Evolutionary conservation across 2,888 invertebrate species (phyloP).

Genomic region (Torymus texanus): DNA sequence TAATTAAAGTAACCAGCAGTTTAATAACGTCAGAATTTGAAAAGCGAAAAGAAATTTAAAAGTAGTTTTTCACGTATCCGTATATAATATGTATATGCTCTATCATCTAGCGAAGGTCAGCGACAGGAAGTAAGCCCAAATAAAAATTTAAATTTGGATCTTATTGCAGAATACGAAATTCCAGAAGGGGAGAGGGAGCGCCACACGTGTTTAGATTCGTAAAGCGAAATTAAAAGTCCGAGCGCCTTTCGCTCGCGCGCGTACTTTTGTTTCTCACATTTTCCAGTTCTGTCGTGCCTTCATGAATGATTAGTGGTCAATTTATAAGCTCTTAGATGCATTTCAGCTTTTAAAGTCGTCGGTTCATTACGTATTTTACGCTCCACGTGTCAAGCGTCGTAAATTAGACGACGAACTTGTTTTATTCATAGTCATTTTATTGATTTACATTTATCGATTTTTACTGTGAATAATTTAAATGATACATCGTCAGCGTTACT

Average conservation of each 20-base stretch:
- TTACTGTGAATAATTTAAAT: no score
- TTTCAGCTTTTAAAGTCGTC: background rate
- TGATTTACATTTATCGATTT: no score
- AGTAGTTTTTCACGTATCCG: background rate
- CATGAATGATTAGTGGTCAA: conserved; percentile 2
- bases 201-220: conserved; percentile 29
- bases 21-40: no score
- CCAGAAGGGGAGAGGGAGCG: background rate
- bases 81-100: background rate
- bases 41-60: no score
- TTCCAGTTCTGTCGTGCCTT: background rate
- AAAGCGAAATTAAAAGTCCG: conserved; percentile 9
- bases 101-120: background rate
- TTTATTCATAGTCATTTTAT: no score
- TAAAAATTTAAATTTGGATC: conserved; percentile 37
- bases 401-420: no score
- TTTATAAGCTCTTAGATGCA: background rate
- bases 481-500: no score
- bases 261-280: no score
- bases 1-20: no score
- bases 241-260: background rate
- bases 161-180: conserved; percentile 32
- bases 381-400: no score
- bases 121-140: conserved; percentile 15
- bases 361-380: no score